These are phyloP conservation scores for Halcyon smyrnensis DNA, from an alignment of 2,797 vertebrate genomes.

Conservation along the genomic window DNA sequence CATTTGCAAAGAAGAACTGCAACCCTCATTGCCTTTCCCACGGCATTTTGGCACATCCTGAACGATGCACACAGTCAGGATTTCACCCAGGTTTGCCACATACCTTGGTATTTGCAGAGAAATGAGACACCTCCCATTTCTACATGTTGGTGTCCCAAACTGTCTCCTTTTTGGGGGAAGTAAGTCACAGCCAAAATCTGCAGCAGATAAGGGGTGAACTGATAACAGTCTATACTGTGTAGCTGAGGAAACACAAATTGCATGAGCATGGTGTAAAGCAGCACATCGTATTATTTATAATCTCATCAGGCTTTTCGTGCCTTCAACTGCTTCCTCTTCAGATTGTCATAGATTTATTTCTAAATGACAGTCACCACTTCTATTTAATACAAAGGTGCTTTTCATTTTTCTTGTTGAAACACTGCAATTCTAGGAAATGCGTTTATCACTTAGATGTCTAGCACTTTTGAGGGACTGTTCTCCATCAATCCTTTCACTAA, in stretches of 20 bases:
- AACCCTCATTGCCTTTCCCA: neutral
- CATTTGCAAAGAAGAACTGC: neutral
- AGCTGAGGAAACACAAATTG: neutral
- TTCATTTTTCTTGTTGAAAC: neutral
- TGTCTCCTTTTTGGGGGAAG: neutral
- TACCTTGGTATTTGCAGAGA: neutral
- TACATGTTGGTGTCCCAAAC: neutral
- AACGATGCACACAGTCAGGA: neutral
- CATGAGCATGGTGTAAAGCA: neutral
- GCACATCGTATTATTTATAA: neutral
- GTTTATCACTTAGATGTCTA: neutral
- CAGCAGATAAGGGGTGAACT: neutral
- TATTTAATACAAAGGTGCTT: neutral
- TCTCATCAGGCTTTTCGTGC: neutral
- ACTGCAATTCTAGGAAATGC: neutral
- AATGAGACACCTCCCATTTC: neutral
- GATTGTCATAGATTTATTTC: neutral
- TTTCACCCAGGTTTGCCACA: conserved; percentile 10
- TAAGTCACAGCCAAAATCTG: neutral
- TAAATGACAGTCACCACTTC: neutral
- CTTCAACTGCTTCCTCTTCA: conserved; percentile 22
- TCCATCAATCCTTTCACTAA: neutral
- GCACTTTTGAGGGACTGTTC: neutral
- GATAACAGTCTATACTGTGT: neutral
- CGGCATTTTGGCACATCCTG: neutral